A percentile compares a stretch with the other conserved stretches of the same genome.
Conservation (phyloP, 2,797 vertebrate species). For the Tenualosa thibaudeaui region DNA sequence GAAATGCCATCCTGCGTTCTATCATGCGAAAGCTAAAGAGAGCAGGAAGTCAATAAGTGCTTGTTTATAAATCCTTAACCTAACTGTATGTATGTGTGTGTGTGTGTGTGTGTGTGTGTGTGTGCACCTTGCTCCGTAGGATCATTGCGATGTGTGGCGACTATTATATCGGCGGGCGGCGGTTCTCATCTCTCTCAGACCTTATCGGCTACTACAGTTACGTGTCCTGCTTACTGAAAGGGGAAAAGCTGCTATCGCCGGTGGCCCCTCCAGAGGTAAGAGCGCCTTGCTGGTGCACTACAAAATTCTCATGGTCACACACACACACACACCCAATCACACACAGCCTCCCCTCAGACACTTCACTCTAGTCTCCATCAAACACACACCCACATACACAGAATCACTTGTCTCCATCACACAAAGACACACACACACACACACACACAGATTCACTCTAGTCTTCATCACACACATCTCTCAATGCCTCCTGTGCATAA, state of each 20-base stretch:
- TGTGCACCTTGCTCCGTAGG: constrained; percentile 68
- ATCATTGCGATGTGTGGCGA: constrained; percentile 99
- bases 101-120: neutral
- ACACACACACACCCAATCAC: neutral
- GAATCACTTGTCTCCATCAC: neutral
- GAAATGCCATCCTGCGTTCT: neutral
- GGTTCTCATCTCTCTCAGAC: constrained; percentile 97
- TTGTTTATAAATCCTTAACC: neutral
- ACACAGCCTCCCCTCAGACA: neutral
- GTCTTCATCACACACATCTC: neutral
- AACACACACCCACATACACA: neutral
- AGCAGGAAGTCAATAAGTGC: neutral
- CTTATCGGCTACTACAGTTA: constrained; percentile 99
- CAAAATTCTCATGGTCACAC: neutral
- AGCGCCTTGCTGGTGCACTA: neutral
- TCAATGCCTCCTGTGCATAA: neutral
- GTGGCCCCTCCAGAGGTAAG: constrained; percentile 96
- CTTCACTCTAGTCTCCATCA: neutral
- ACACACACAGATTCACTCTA: neutral
- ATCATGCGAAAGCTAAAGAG: neutral
- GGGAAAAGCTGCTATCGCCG: constrained; percentile 93
- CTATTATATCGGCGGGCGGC: constrained; percentile 97
- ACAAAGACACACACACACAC: neutral
- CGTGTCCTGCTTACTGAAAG: constrained; percentile 97
- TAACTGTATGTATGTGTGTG: neutral